phyloP scores from a whole-genome alignment of 2,113 vertebrate species.

The Muntiacus muntjak region DNA sequence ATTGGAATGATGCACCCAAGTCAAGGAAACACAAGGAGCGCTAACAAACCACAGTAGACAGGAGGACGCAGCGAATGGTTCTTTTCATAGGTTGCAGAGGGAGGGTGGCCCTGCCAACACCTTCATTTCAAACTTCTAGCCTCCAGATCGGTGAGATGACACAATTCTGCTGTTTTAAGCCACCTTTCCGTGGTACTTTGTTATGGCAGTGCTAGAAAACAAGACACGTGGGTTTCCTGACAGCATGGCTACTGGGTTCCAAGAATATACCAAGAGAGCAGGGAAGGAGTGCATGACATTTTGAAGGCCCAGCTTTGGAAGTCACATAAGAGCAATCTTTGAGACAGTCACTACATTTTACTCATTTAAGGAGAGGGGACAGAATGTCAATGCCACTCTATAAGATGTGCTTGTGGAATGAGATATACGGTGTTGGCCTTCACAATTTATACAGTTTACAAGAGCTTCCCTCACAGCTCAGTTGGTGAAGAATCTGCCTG shows the following conservation, averaged over 20 bases:
- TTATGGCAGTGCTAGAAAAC: not conserved
- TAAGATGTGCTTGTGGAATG: not conserved
- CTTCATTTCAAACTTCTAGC: not conserved
- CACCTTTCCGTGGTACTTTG: not conserved
- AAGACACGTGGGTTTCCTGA: not conserved
- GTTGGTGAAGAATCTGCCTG: not conserved
- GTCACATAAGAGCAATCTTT: not conserved
- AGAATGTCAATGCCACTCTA: not conserved
- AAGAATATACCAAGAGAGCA: not conserved
- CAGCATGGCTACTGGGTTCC: not conserved
- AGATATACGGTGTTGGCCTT: not conserved
- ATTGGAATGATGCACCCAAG: not conserved
- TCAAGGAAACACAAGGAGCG: not conserved
- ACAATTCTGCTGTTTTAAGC: not conserved
- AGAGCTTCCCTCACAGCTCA: not conserved
- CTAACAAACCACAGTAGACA: not conserved
- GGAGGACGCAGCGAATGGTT: not conserved
- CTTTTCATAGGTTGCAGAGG: not conserved
- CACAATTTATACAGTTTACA: not conserved
- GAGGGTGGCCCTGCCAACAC: not conserved
- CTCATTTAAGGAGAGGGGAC: not conserved
- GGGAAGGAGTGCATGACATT: not conserved
- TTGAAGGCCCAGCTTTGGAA: not conserved
- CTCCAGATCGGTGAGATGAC: not conserved
- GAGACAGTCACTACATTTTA: not conserved